These are phyloP conservation scores for Athene cunicularia DNA, from an alignment of 2,113 vertebrate species.

Conservation along the genomic window DNA sequence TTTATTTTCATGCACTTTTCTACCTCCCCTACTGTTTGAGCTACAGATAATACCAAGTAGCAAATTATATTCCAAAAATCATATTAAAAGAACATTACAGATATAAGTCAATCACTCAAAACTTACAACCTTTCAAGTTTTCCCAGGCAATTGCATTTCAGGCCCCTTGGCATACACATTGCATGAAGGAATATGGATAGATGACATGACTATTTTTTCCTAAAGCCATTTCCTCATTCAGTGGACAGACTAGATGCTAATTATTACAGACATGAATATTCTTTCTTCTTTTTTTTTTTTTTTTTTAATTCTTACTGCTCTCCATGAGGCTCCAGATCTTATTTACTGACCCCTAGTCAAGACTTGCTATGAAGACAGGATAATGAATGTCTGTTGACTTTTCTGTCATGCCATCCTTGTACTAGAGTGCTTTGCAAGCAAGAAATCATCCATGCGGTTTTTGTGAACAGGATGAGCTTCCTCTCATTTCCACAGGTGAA, in stretches of 20 bases:
- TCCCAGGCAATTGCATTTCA: conserved; percentile 13
- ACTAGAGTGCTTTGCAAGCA: neutral
- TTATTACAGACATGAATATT: neutral
- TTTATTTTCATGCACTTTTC: neutral
- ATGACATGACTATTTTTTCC: neutral
- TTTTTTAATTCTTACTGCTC: neutral
- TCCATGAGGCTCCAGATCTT: neutral
- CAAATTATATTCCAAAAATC: neutral
- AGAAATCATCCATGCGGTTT: neutral
- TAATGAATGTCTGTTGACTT: neutral
- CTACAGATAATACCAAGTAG: neutral
- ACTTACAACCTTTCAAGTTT: neutral
- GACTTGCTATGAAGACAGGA: neutral
- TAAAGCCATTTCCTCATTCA: neutral
- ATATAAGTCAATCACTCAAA: conserved; percentile 22
- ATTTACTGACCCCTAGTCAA: neutral
- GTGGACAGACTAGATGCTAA: neutral
- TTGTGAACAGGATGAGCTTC: neutral
- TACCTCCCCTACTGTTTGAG: neutral
- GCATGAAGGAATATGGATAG: neutral
- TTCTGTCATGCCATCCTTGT: neutral
- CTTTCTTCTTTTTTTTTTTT: neutral
- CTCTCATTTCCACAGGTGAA: neutral
- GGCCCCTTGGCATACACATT: neutral
- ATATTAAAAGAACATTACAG: conserved; percentile 16